A percentile compares a stretch with the other conserved stretches of the same genome.
These are phyloP conservation scores for Aphrophora alni DNA, from an alignment of 2,888 invertebrate species.

Conservation along the genomic window DNA sequence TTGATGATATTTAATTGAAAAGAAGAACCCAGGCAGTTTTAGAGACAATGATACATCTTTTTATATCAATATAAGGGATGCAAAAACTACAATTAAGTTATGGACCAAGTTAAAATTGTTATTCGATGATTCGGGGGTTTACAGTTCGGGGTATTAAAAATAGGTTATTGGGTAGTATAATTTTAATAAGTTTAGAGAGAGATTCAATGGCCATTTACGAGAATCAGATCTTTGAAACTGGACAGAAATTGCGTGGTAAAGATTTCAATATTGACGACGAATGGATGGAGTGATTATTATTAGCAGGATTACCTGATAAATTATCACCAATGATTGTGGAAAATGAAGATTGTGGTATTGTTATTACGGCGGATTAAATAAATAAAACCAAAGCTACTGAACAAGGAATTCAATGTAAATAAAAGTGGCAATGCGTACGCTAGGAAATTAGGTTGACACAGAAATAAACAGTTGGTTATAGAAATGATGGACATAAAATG, in stretches of 20 bases:
- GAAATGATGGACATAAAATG: not conserved
- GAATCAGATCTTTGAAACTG: not conserved
- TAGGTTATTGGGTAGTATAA: not conserved
- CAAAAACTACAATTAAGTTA: not conserved
- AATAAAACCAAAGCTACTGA: not conserved
- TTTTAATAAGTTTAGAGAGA: not conserved
- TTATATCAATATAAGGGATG: not conserved
- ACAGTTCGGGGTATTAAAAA: too few relatives aligned
- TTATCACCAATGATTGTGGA: not conserved
- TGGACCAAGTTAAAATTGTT: not conserved
- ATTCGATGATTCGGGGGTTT: not conserved
- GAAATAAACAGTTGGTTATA: not conserved
- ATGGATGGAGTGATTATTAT: not conserved
- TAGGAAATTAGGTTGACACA: not conserved
- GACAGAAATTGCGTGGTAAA: not conserved
- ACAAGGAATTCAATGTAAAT: not conserved
- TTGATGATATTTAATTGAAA: too few relatives aligned
- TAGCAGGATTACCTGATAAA: not conserved
- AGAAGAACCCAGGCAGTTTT: too few relatives aligned
- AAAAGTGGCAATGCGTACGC: not conserved
- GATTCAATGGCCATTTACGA: not conserved
- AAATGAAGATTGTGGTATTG: not conserved
- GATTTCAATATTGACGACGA: not conserved
- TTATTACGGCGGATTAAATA: not conserved
- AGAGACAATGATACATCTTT: not conserved